Base-by-base conservation (phyloP, 2,113 vertebrate genomes). In the Lethenteron camtschaticum region DNA sequence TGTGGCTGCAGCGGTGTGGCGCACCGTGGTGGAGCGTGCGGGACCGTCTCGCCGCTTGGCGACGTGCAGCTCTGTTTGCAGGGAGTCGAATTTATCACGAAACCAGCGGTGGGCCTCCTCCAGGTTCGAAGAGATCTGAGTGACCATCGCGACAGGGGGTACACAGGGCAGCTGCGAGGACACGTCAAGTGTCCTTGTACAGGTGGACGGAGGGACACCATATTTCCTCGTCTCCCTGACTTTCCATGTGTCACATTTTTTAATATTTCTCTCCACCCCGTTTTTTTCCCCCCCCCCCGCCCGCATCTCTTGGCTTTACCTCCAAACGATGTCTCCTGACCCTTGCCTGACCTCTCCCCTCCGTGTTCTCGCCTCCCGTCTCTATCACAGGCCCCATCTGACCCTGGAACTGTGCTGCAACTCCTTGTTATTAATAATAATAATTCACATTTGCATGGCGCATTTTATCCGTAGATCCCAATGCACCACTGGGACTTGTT, bases 91-190 rank as follows among this genome's bases (percentile, higher is more conserved):
- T 60, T 75, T 77, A 12, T 69, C 74, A 70, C 75, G 75, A 73
- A 83, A 79, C 80, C 79, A 81, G 11, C 9, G 66, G 58, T 79
- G 79, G 68, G 81, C 80, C 77, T 75, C 79, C 74, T 80, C 77
- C 13, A 82, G 73, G 72, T 79, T 81, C 57, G 77, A 69, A 57
- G 79, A 79, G 69, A 84, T 78, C 80, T 80, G 71, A 41, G 41
- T 41, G 41, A 41, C 9, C 58, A 14, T 18, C 60, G 10, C 60
- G 20, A 6, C 7, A 66, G 20, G 9, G 60, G 14, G 60, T 18
- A n/a, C 20, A 66, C 14, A 66, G 10, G 7, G 9, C 20, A n/a
- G 60, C 60, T 66, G 60, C 14, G 20, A n/a, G 63, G 63, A 66
- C n/a, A 66, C n/a, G 24, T 16, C 2, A n/a, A n/a, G n/a, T 9